A percentile compares a stretch with the other conserved stretches of the same genome.
phyloP scores from a whole-genome alignment of 2,113 vertebrate species.

The Macaca nemestrina region DNA sequence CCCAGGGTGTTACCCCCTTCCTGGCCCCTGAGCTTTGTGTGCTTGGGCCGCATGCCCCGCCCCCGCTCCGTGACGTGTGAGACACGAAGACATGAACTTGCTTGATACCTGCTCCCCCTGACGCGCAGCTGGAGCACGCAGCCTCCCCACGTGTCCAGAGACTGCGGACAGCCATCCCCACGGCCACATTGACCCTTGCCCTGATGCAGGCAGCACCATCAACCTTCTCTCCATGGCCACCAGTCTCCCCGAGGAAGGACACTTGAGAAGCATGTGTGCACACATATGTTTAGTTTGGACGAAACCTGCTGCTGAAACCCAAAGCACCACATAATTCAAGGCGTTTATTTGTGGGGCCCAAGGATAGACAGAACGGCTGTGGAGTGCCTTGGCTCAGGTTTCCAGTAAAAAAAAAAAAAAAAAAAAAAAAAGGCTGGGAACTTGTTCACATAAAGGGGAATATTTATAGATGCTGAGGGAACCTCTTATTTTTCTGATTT shows the following conservation, averaged over 20 bases:
- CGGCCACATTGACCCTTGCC: rapidly evolving
- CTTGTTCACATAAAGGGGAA: neutral
- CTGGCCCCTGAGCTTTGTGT: neutral
- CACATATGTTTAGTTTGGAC: neutral
- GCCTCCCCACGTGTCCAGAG: too few relatives aligned
- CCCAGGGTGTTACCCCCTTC: slow-evolving; percentile 29
- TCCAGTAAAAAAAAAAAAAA: neutral
- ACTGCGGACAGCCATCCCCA: too few relatives aligned
- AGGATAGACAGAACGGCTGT: neutral
- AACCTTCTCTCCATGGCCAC: rapidly evolving
- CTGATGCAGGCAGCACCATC: rapidly evolving
- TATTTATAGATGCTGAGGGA: neutral
- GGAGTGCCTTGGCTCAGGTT: neutral
- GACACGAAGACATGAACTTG: neutral
- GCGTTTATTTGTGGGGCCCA: neutral
- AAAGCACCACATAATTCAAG: neutral
- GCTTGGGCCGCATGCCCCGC: neutral
- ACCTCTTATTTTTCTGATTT: slow-evolving; percentile 41
- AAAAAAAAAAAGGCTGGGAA: neutral
- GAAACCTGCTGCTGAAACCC: rapidly evolving
- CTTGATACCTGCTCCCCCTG: neutral
- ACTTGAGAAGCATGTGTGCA: neutral
- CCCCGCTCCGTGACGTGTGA: neutral
- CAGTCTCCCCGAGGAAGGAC: neutral
- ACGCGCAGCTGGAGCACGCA: rapidly evolving